Percentiles rank a stretch among this genome's conserved stretches.
These are phyloP conservation scores for Diorhabda elongata DNA, from an alignment of 1,140 invertebrate genomes.

Conservation along the genomic window DNA sequence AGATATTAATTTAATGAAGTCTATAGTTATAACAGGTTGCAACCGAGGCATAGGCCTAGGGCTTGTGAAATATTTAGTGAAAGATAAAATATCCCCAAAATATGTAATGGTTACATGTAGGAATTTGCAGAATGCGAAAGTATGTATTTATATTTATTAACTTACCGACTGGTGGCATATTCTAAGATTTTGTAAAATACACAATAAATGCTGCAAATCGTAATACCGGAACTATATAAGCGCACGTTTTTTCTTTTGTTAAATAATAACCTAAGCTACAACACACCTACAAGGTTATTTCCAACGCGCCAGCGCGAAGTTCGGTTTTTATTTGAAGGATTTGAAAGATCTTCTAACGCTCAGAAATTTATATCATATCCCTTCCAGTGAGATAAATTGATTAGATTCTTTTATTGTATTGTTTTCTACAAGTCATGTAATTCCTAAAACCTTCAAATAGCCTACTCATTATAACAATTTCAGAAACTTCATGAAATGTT, in stretches of 20 bases:
- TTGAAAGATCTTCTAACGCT: neutral
- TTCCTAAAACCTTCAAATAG: neutral
- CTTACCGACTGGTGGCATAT: slow-evolving; percentile 55
- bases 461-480: neutral
- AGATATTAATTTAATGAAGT: slow-evolving; percentile 55
- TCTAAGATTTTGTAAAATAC: slow-evolving; percentile 15
- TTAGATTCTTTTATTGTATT: slow-evolving; percentile 6
- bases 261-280: neutral
- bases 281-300: neutral
- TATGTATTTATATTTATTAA: slow-evolving; percentile 46
- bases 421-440: neutral
- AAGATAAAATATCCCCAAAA: slow-evolving; percentile 52
- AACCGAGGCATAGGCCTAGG: slow-evolving; percentile 85
- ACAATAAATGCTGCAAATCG: too few species aligned
- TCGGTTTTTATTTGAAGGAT: slow-evolving; percentile 2
- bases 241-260: neutral
- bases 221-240: too few species aligned
- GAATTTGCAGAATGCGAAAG: slow-evolving; percentile 59
- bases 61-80: slow-evolving; percentile 65
- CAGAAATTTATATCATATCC: slow-evolving; percentile 14
- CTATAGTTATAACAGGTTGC: slow-evolving; percentile 80
- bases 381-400: slow-evolving; percentile 6
- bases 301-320: slow-evolving; percentile 13
- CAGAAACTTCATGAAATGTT: neutral
- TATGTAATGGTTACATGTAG: slow-evolving; percentile 72